phyloP scores from a whole-genome alignment of 2,113 vertebrate genomes.

The Cebidichthys violaceus region DNA sequence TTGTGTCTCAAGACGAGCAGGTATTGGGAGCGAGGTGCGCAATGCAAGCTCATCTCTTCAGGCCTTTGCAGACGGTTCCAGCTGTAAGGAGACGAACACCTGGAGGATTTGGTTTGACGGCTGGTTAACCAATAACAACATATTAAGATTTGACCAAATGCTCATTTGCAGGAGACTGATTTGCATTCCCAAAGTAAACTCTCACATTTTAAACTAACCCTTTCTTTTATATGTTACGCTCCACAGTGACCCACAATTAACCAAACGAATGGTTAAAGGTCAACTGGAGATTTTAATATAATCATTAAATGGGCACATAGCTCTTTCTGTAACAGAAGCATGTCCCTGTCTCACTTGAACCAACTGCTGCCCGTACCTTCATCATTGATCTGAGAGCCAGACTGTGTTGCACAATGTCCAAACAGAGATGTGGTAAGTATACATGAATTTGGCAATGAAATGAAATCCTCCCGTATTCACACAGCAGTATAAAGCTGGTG shows the following conservation, averaged over 20 bases:
- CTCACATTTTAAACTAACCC: background rate
- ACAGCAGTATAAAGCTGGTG: conserved; percentile 47
- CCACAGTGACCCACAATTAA: background rate
- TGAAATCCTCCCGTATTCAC: conserved; percentile 57
- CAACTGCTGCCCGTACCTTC: background rate
- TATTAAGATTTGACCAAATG: background rate
- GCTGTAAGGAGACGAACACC: background rate
- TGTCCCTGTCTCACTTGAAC: background rate
- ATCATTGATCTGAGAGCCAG: conserved; percentile 21
- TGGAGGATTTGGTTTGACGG: background rate
- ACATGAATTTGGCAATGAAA: conserved; percentile 29
- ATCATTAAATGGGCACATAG: conserved; percentile 30
- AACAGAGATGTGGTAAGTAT: conserved; percentile 51
- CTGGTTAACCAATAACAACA: background rate
- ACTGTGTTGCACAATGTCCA: conserved; percentile 54
- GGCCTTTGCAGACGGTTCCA: background rate
- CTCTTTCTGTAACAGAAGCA: background rate
- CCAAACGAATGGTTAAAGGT: background rate
- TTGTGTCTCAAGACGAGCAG: background rate
- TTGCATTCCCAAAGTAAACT: background rate
- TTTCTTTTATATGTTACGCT: background rate
- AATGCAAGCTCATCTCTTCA: background rate
- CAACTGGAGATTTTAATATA: conserved; percentile 9
- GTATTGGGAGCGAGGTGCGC: background rate
- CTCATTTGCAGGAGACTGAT: background rate